Evolutionary conservation across 2,113 vertebrate species (phyloP).

Genomic region (Elephas maximus): DNA sequence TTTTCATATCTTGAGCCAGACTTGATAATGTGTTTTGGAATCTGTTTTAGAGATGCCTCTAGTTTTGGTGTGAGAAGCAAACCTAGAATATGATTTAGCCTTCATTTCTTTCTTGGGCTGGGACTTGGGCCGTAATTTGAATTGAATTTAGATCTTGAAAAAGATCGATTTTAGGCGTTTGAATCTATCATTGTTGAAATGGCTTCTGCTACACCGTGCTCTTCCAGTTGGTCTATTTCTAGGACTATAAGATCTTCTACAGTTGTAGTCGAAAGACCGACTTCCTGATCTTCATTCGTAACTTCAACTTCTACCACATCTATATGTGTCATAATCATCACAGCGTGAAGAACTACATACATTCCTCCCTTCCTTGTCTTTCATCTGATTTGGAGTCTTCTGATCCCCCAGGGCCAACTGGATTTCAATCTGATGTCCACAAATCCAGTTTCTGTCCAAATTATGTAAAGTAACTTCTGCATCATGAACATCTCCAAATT

Average conservation of each 20-base stretch:
- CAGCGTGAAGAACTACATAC: constrained; percentile 95
- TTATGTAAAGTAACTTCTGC: constrained; percentile 99
- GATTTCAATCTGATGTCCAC: constrained; percentile 99
- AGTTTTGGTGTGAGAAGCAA: constrained; percentile 92
- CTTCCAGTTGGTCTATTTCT: constrained; percentile 94
- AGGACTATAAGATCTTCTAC: constrained; percentile 95
- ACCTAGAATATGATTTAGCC: constrained; percentile 92
- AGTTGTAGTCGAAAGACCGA: constrained; percentile 95
- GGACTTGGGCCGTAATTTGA: constrained; percentile 93
- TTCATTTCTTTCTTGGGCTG: constrained; percentile 93
- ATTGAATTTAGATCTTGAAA: constrained; percentile 93
- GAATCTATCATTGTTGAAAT: constrained; percentile 95
- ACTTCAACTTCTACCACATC: constrained; percentile 96
- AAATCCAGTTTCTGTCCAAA: constrained; percentile 99
- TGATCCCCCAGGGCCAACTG: constrained; percentile 99
- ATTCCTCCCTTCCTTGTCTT: constrained; percentile 95
- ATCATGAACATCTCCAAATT: constrained; percentile 99
- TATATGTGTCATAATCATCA: constrained; percentile 95
- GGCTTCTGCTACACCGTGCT: constrained; percentile 96
- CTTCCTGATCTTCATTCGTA: constrained; percentile 95
- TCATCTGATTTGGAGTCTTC: constrained; percentile 99
- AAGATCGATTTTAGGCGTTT: constrained; percentile 94
- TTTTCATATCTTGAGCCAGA: constrained; percentile 93
- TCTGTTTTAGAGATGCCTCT: constrained; percentile 92
- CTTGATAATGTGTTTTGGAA: constrained; percentile 91